A percentile compares a stretch with the other conserved stretches of the same genome.
Conservation (phyloP, 1,140 invertebrate species). For the Luehdorfia chinensis region DNA sequence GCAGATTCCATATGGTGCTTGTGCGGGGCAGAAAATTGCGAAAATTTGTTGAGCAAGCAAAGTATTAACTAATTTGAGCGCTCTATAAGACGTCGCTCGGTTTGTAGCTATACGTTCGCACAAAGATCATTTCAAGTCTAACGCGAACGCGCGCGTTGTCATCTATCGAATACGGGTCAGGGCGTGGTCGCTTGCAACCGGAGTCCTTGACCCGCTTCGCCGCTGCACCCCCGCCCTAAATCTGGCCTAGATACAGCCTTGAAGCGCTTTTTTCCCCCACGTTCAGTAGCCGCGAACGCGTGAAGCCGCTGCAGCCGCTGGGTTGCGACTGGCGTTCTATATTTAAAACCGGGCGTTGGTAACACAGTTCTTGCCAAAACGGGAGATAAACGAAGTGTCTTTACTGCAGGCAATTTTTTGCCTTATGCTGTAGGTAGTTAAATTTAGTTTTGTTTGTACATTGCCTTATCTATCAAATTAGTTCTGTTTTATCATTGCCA, state of each 20-base stretch:
- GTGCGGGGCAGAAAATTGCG: no score
- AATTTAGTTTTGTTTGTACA: background rate
- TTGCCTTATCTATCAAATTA: no score
- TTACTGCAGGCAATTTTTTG: constrained; percentile 2
- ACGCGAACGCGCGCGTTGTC: constrained; percentile 22
- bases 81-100: no score
- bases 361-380: constrained; percentile 25
- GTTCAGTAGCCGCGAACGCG: constrained; percentile 21
- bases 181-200: constrained; percentile 28
- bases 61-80: no score
- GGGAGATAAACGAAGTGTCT: background rate
- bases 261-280: constrained; percentile 18
- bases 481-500: no score
- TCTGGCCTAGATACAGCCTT: constrained; percentile 13
- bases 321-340: constrained; percentile 34
- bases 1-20: no score
- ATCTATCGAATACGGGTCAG: constrained; percentile 20
- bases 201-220: constrained; percentile 30
- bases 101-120: constrained; percentile 5
- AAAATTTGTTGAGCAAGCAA: no score
- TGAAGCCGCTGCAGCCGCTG: constrained; percentile 38
- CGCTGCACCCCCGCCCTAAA: constrained; percentile 27
- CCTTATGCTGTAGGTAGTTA: background rate
- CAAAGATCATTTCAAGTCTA: background rate
- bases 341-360: constrained; percentile 39